Conservation (phyloP, 2,113 vertebrate genomes). For the Hemiprocne comata region DNA sequence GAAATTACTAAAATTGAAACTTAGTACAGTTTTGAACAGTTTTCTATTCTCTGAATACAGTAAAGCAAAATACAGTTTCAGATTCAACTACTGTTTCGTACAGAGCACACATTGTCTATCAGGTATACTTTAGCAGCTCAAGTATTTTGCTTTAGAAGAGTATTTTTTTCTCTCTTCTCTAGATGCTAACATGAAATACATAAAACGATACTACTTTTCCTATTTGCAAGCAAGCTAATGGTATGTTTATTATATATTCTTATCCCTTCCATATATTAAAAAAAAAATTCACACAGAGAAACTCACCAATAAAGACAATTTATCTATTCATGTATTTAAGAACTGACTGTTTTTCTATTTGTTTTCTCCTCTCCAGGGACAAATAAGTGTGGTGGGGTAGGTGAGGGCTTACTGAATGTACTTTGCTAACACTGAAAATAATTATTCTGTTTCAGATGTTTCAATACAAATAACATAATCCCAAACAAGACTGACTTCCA, state of each 20-base stretch:
- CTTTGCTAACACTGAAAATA: neutral
- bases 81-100: neutral
- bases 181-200: neutral
- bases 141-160: neutral
- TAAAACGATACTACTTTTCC: neutral
- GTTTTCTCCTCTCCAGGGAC: neutral
- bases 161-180: neutral
- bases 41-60: neutral
- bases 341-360: neutral
- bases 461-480: neutral
- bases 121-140: neutral
- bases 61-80: conserved; percentile 14
- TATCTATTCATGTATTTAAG: neutral
- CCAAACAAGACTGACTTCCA: neutral
- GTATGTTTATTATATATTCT: neutral
- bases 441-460: neutral
- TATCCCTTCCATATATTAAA: too few relatives aligned
- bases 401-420: neutral
- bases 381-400: neutral
- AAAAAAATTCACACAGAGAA: neutral
- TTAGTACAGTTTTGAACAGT: conserved; percentile 1
- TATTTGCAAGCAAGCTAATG: neutral
- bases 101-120: neutral
- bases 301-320: neutral
- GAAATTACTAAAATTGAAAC: neutral